Evolutionary conservation across 1,140 invertebrate species (phyloP).

Genomic region (Euura lappo): DNA sequence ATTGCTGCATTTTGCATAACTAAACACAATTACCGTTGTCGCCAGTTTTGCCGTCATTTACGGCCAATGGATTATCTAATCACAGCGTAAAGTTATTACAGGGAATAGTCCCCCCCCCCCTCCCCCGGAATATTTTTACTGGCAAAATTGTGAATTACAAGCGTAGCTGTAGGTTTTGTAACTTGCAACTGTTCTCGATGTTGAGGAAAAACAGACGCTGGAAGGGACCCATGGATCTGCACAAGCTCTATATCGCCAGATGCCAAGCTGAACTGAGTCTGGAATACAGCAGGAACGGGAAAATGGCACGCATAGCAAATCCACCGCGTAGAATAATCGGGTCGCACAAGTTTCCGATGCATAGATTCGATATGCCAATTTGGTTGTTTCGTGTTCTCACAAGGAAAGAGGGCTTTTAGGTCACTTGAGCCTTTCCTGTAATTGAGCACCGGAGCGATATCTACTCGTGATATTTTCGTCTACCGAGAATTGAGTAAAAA

Average conservation of each 20-base stretch:
- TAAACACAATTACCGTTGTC: background rate
- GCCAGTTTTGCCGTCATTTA: background rate
- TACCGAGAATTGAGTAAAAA: background rate
- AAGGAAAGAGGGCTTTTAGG: slow-evolving; percentile 3
- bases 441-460: slow-evolving; percentile 3
- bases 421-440: background rate
- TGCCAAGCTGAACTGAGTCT: no score
- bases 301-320: background rate
- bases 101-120: background rate
- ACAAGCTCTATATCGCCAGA: no score
- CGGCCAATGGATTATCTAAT: background rate
- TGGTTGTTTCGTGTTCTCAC: slow-evolving; percentile 1
- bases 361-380: slow-evolving; percentile 2
- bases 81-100: background rate
- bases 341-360: slow-evolving; percentile 6
- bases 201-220: no score
- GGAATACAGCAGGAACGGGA: background rate
- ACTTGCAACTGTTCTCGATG: no score
- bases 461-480: background rate
- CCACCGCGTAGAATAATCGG: background rate
- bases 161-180: no score
- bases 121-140: background rate
- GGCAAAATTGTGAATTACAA: background rate
- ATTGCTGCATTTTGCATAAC: background rate
- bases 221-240: no score